phyloP scores from a whole-genome alignment of 2,888 invertebrate species.

The Leptopilina syphax region DNA sequence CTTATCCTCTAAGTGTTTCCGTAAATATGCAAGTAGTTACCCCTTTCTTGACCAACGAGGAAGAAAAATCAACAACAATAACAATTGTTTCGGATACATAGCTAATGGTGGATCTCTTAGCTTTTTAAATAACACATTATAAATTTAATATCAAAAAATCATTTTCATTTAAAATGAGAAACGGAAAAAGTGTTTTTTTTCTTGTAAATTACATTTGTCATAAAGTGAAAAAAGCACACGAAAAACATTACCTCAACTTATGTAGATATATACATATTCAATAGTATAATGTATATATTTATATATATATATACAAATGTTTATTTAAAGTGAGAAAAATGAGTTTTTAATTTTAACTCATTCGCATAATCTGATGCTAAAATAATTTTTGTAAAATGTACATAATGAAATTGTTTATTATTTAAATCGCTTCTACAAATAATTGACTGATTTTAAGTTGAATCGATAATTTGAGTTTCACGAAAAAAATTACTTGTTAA shows the following conservation, averaged over 20 bases:
- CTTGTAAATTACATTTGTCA: background rate
- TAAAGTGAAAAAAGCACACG: background rate
- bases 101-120: slow-evolving; percentile 43
- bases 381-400: background rate
- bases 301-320: too few relatives aligned
- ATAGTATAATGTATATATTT: background rate
- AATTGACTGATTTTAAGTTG: background rate
- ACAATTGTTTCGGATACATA: slow-evolving; percentile 63
- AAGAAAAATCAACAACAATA: slow-evolving; percentile 63
- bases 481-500: background rate
- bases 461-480: background rate
- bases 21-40: slow-evolving; percentile 83
- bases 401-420: background rate
- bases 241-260: background rate
- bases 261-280: background rate
- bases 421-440: background rate
- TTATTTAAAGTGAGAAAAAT: background rate
- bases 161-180: slow-evolving; percentile 14
- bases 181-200: background rate
- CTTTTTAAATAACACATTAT: slow-evolving; percentile 15
- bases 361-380: background rate
- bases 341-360: background rate
- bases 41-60: slow-evolving; percentile 74
- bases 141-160: background rate
- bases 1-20: slow-evolving; percentile 84